These are phyloP conservation scores for Tetragonula clypearis DNA, from an alignment of 1,140 invertebrate genomes.

Conservation along the genomic window DNA sequence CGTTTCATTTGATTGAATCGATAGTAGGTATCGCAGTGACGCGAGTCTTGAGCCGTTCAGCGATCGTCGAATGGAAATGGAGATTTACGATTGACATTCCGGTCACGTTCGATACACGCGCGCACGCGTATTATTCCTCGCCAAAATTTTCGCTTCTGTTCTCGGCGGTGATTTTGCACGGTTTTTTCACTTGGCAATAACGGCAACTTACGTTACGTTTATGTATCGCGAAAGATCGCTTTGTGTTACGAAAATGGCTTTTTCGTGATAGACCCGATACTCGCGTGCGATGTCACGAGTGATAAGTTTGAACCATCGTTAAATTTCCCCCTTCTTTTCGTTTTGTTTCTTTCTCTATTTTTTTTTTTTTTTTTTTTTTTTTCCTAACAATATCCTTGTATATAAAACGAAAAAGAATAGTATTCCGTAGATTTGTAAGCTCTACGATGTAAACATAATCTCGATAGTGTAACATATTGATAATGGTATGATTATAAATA, in stretches of 20 bases:
- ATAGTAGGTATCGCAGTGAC: background rate
- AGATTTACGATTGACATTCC: background rate
- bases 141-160: background rate
- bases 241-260: background rate
- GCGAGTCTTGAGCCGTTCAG: slow-evolving; percentile 9
- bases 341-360: too few relatives aligned
- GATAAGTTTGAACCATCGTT: slow-evolving; percentile 16
- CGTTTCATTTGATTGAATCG: background rate
- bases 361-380: background rate
- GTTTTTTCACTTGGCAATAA: background rate
- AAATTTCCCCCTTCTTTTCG: too few relatives aligned
- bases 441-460: slow-evolving; percentile 78
- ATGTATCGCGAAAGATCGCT: background rate
- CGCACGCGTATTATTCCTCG: background rate
- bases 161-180: slow-evolving; percentile 3
- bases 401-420: slow-evolving; percentile 74
- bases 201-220: background rate
- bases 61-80: background rate
- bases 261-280: slow-evolving; percentile 1
- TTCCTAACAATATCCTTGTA: slow-evolving; percentile 65
- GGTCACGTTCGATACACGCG: background rate
- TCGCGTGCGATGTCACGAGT: background rate
- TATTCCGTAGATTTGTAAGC: slow-evolving; percentile 77
- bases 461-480: slow-evolving; percentile 78
- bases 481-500: slow-evolving; percentile 58